A percentile compares a stretch with the other conserved stretches of the same genome.
Evolutionary conservation across 1,140 invertebrate species (phyloP).

Genomic region (Drosophila athabasca): DNA sequence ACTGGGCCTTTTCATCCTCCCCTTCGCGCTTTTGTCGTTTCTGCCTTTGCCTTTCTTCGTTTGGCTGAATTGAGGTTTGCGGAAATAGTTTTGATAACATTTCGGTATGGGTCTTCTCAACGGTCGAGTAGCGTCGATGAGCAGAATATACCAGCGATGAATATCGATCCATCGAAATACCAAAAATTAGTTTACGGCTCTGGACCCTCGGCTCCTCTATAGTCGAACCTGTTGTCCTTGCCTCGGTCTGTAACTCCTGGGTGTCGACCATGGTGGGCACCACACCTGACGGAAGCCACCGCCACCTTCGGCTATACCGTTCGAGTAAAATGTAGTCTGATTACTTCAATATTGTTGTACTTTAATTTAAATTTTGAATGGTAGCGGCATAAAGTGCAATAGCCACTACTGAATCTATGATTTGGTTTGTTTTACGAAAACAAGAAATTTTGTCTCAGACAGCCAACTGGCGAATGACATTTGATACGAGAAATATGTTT

Average conservation of each 20-base stretch:
- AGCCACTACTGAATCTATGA: too few species aligned
- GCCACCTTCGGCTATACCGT: constrained; percentile 26
- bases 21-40: constrained; percentile 71
- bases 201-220: neutral
- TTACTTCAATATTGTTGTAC: constrained; percentile 10
- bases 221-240: neutral
- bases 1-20: constrained; percentile 83
- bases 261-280: constrained; percentile 36
- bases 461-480: neutral
- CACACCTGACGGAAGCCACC: constrained; percentile 28
- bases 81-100: constrained; percentile 78
- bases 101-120: constrained; percentile 51
- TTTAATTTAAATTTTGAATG: neutral
- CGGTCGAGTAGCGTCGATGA: constrained; percentile 48
- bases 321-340: constrained; percentile 20
- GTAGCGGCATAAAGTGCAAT: constrained; percentile 33
- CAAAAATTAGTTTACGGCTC: neutral
- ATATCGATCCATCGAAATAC: neutral
- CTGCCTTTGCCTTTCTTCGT: constrained; percentile 58
- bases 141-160: constrained; percentile 19
- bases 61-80: constrained; percentile 63
- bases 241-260: neutral
- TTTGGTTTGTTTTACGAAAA: constrained; percentile 28
- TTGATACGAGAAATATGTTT: too few species aligned
- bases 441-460: constrained; percentile 16